phyloP scores from a whole-genome alignment of 2,113 vertebrate species.

The Cyphomyrus plagiostoma region DNA sequence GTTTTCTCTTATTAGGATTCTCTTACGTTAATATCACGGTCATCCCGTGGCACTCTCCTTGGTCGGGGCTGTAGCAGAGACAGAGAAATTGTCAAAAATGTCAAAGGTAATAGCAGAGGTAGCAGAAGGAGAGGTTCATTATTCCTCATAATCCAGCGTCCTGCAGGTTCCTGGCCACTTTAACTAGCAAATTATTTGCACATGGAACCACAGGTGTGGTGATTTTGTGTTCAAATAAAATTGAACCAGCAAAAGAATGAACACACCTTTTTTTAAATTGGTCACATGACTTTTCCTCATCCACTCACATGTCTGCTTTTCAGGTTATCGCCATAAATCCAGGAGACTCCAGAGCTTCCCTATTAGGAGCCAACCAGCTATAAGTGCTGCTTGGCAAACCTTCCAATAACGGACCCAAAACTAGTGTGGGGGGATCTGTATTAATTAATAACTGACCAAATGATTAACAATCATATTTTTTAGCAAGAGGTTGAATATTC shows the following conservation, averaged over 20 bases:
- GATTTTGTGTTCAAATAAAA: not conserved
- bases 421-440: not conserved
- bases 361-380: not conserved
- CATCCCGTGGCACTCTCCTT: conserved; percentile 23
- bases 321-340: not conserved
- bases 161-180: not conserved
- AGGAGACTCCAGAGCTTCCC: not conserved
- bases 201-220: not conserved
- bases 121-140: not conserved
- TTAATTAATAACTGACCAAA: not conserved
- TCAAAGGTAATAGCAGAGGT: not conserved
- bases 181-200: not conserved
- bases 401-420: not conserved
- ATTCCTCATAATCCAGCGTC: not conserved
- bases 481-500: not conserved
- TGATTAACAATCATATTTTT: not conserved
- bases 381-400: not conserved
- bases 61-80: conserved; percentile 16
- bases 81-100: not conserved
- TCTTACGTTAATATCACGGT: conserved; percentile 37
- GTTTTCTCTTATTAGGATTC: not conserved
- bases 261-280: not conserved
- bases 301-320: not conserved
- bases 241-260: not conserved
- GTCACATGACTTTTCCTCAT: not conserved